Base-by-base conservation (phyloP, 1,140 invertebrate species). In the Cydia amplana region DNA sequence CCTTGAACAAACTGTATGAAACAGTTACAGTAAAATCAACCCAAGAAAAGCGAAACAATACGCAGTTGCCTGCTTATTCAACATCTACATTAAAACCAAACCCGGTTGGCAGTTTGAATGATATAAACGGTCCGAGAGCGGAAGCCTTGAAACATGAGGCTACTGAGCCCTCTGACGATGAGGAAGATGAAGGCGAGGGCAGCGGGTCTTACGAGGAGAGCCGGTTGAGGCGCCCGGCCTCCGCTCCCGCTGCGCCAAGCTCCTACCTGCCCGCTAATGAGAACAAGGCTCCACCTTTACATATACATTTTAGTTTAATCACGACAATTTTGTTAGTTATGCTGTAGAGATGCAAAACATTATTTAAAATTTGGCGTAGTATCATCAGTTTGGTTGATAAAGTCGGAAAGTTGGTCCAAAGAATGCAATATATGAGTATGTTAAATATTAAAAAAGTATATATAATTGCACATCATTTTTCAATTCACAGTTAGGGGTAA, bases 131-230 rank as follows among this genome's bases (percentile, higher is more conserved):
- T 18, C 89, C 88, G 10, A 82, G 78, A 20, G 86, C 86, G 7
- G 89, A 90, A 75, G 81, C 88, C 70, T 77, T 91, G 25, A 91
- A 90, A 51, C 85, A 89, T 5, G 82, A 87, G 70, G 82, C 88
- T 3, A 88, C 91, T 2, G 85, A 84, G 16, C 88, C 89, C 1
- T 90, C 91, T 43, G 89, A 91, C 77, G 91, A 92, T 78, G 90
- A 92, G 63, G 90, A 92, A 77, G 91, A 92, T 43, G 89, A 89
- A 43, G 79, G 77, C 2, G 91, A 92, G 79, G 91, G 91, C n/a
- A 92, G 91, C 72, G 91, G 91, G 0, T 55, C 81, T 0, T 85
- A 90, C 32, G 89, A 91, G 36, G 87, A 90, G 82, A 75, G 65
- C 2, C 74, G 40, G 16, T 10, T 46, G 14, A 78, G 82, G 67